These are phyloP conservation scores for Channa striata DNA, from an alignment of 2,797 vertebrate species.

Conservation along the genomic window DNA sequence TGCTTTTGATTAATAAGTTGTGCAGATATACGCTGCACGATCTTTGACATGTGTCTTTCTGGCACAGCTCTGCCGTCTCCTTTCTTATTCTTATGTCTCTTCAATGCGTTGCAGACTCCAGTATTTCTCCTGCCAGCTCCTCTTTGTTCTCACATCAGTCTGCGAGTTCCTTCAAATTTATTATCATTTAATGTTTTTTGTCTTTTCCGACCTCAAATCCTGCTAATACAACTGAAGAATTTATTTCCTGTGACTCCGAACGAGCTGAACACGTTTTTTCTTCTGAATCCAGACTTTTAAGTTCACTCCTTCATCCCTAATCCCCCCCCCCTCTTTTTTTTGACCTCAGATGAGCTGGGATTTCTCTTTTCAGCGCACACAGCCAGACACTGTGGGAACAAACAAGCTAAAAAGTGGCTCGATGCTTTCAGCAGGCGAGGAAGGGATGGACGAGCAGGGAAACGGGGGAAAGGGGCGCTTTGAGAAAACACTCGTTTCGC, in stretches of 20 bases:
- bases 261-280: slow-evolving; percentile 20
- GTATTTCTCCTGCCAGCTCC: slow-evolving; percentile 12
- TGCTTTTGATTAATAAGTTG: slow-evolving; percentile 38
- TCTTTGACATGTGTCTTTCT: slow-evolving; percentile 37
- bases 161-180: slow-evolving; percentile 16
- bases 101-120: slow-evolving; percentile 20
- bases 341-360: slow-evolving; percentile 71
- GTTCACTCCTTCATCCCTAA: slow-evolving; percentile 34
- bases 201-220: slow-evolving; percentile 23
- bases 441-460: slow-evolving; percentile 52
- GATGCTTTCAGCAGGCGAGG: slow-evolving; percentile 46
- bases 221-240: slow-evolving; percentile 28
- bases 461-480: slow-evolving; percentile 49
- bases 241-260: slow-evolving; percentile 45
- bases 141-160: slow-evolving; percentile 10
- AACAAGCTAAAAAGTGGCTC: slow-evolving; percentile 18
- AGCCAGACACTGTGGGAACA: slow-evolving; percentile 80
- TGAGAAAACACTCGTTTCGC: slow-evolving; percentile 77
- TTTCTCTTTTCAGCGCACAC: slow-evolving; percentile 55
- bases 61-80: slow-evolving; percentile 20
- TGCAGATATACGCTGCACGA: slow-evolving; percentile 7
- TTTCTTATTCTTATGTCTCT: slow-evolving; percentile 11
- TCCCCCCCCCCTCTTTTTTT: slow-evolving; percentile 19
- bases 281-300: slow-evolving; percentile 42
- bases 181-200: neutral